Percentiles rank a stretch among this genome's conserved stretches.
Evolutionary conservation across 2,797 vertebrate species (phyloP).

Genomic region (Brachyrhaphis roseni): DNA sequence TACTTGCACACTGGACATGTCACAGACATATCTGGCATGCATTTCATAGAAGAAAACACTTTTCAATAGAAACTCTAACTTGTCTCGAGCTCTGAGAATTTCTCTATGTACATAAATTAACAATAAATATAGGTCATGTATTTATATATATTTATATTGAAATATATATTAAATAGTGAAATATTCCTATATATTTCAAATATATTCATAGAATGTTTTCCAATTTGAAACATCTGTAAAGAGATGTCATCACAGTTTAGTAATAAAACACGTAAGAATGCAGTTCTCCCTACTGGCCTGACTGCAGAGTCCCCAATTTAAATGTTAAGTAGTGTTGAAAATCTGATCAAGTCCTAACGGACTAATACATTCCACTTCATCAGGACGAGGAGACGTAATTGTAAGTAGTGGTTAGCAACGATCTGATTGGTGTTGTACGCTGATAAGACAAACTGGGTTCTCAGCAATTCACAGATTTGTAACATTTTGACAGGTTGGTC

Average conservation of each 20-base stretch:
- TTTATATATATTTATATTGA: constrained; percentile 79
- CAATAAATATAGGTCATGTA: constrained; percentile 82
- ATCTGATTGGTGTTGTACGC: background rate
- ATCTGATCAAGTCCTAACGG: constrained; percentile 25
- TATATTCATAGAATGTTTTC: constrained; percentile 81
- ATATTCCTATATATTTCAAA: constrained; percentile 84
- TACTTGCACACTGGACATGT: constrained; percentile 79
- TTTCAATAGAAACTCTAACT: constrained; percentile 77
- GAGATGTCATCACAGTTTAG: constrained; percentile 85
- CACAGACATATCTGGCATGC: constrained; percentile 84
- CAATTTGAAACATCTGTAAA: constrained; percentile 79
- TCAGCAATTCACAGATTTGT: constrained; percentile 10
- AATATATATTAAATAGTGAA: constrained; percentile 82
- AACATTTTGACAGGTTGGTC: constrained; percentile 45
- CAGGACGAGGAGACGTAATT: constrained; percentile 35
- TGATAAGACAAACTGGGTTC: background rate
- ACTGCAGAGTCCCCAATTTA: constrained; percentile 77
- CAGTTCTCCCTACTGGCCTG: constrained; percentile 57
- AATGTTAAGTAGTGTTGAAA: constrained; percentile 42
- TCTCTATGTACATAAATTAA: constrained; percentile 83
- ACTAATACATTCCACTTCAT: constrained; percentile 68
- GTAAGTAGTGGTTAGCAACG: constrained; percentile 16
- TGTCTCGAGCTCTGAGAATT: constrained; percentile 80
- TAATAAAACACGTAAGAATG: constrained; percentile 82
- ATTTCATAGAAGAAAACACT: constrained; percentile 74